These are phyloP conservation scores for Todiramphus chloris DNA, from an alignment of 2,113 vertebrate genomes.

Conservation along the genomic window DNA sequence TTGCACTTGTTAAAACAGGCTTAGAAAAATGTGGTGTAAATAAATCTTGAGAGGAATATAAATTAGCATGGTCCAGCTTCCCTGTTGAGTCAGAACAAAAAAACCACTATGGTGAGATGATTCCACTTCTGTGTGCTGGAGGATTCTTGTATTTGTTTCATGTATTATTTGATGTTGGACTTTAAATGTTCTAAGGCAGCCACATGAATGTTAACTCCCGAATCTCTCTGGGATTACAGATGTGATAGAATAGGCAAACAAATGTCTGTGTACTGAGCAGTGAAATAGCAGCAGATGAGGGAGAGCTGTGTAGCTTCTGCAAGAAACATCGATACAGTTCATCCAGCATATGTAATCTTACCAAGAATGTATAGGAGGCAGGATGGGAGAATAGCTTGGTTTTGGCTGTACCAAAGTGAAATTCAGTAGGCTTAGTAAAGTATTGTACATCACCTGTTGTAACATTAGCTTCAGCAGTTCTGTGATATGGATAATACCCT, in stretches of 20 bases:
- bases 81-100: neutral
- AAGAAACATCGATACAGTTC: neutral
- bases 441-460: neutral
- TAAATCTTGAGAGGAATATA: neutral
- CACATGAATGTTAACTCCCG: neutral
- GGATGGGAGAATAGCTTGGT: neutral
- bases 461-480: neutral
- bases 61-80: neutral
- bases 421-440: neutral
- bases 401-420: neutral
- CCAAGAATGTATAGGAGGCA: neutral
- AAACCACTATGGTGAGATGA: neutral
- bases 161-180: neutral
- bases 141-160: neutral
- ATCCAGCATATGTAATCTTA: neutral
- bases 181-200: neutral
- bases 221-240: neutral
- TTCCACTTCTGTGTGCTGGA: neutral
- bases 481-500: neutral
- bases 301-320: neutral
- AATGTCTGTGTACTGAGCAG: neutral
- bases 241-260: neutral
- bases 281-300: neutral
- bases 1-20: neutral
- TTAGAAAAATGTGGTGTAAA: neutral